Evolutionary conservation across 2,113 vertebrate species (phyloP).

Genomic region (Hemichromis elongatus): DNA sequence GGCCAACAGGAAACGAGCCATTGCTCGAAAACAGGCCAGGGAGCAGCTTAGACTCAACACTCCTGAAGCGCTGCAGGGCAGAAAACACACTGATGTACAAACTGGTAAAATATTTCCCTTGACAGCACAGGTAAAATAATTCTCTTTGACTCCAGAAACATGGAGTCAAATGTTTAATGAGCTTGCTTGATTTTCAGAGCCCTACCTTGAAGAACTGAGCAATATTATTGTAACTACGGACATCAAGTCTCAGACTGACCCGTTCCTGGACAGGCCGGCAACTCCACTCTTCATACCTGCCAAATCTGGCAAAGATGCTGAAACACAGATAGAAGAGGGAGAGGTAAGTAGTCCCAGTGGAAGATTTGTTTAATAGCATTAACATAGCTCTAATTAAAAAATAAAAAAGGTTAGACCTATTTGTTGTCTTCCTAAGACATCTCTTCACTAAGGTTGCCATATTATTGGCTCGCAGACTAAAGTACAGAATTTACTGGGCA

Average conservation of each 20-base stretch:
- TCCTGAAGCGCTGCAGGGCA: conserved; percentile 77
- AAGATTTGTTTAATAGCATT: not conserved
- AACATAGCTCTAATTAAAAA: not conserved
- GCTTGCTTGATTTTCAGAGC: conserved; percentile 69
- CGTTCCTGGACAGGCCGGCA: conserved; percentile 85
- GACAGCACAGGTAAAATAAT: not conserved
- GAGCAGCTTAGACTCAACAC: conserved; percentile 64
- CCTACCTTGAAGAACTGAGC: conserved; percentile 89
- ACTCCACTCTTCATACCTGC: conserved; percentile 89
- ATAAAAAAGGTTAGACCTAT: not conserved
- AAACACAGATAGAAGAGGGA: conserved; percentile 88
- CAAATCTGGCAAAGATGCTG: conserved; percentile 84
- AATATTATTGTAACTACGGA: conserved; percentile 73
- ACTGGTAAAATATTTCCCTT: conserved; percentile 75
- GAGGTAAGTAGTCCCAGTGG: conserved; percentile 74
- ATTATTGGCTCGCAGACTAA: not conserved
- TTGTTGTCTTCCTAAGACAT: not conserved
- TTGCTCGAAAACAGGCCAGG: conserved; percentile 57
- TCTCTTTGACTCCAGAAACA: not conserved
- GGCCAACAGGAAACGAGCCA: conserved; percentile 63
- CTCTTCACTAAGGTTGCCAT: not conserved
- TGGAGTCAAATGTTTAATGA: too few species aligned
- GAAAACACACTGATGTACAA: conserved; percentile 82
- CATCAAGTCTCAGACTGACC: conserved; percentile 88
- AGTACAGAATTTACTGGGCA: not conserved